A percentile compares a stretch with the other conserved stretches of the same genome.
Evolutionary conservation across 2,888 invertebrate species (phyloP).

Genomic region (Notodonta dromedarius): DNA sequence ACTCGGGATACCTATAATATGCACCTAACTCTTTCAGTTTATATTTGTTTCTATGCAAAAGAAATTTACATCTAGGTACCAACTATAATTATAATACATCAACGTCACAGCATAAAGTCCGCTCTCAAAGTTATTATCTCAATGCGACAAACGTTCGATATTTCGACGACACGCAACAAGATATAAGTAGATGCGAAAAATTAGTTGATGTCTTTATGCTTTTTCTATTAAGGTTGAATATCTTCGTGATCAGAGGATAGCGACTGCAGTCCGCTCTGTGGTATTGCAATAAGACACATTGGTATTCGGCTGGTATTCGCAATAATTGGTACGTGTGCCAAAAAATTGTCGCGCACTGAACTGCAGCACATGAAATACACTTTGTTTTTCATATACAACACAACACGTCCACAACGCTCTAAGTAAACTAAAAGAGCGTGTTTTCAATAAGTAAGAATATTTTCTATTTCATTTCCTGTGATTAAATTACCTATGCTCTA

Average conservation of each 20-base stretch:
- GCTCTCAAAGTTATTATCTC: slow-evolving; percentile 31
- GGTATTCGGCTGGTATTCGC: slow-evolving; percentile 44
- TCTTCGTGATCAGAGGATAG: slow-evolving; percentile 17
- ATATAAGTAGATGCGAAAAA: slow-evolving; percentile 11
- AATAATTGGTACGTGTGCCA: slow-evolving; percentile 56
- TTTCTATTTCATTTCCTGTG: too few species aligned
- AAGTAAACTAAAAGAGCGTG: too few species aligned
- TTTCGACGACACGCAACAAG: slow-evolving; percentile 20
- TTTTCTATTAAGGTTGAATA: slow-evolving; percentile 37
- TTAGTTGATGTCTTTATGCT: slow-evolving; percentile 27
- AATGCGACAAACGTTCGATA: slow-evolving; percentile 21
- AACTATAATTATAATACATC: neutral
- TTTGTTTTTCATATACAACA: slow-evolving; percentile 27
- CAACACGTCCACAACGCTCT: neutral
- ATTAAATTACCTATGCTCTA: too few species aligned
- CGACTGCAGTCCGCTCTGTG: slow-evolving; percentile 31
- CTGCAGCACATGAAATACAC: slow-evolving; percentile 18
- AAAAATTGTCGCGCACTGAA: slow-evolving; percentile 38
- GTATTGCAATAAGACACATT: slow-evolving; percentile 40
- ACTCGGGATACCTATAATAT: neutral
- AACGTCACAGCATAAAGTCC: slow-evolving; percentile 6
- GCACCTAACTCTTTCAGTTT: neutral
- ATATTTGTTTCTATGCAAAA: neutral
- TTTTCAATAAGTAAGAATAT: too few species aligned
- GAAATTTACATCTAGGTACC: neutral